Evolutionary conservation across 2,888 invertebrate species (phyloP).

Genomic region (Tipula lateralis): DNA sequence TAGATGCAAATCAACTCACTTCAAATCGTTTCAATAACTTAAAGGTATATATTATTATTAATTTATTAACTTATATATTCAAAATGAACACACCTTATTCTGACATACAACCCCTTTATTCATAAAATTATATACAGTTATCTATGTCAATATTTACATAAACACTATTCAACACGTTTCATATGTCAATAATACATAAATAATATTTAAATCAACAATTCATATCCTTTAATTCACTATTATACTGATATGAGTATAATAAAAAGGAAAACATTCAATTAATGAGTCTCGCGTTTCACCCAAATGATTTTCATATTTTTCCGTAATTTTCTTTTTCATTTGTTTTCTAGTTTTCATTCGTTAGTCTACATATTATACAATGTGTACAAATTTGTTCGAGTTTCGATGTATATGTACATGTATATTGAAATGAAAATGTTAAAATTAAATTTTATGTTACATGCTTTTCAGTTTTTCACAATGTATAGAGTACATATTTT

Average conservation of each 20-base stretch:
- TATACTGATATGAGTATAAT: background rate
- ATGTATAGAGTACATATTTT: background rate
- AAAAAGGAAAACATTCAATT: slow-evolving; percentile 2
- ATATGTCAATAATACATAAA: background rate
- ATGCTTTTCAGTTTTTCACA: background rate
- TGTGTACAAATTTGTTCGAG: background rate
- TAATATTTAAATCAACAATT: background rate
- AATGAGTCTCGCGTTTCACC: background rate
- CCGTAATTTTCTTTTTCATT: background rate
- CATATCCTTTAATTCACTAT: background rate
- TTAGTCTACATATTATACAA: background rate
- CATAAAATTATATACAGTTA: background rate
- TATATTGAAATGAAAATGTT: background rate
- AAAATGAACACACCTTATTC: background rate
- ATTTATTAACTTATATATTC: too few relatives aligned
- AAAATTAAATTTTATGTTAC: background rate
- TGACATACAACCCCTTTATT: background rate
- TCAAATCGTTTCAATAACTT: too few relatives aligned
- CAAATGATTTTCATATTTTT: slow-evolving; percentile 24
- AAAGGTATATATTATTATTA: too few relatives aligned
- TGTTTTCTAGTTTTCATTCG: background rate
- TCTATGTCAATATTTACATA: background rate
- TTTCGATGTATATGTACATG: background rate
- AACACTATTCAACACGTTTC: background rate
- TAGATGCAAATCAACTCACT: too few relatives aligned